A percentile compares a stretch with the other conserved stretches of the same genome.
These are phyloP conservation scores for Acromyrmex charruanus DNA, from an alignment of 1,140 invertebrate species.

Conservation along the genomic window DNA sequence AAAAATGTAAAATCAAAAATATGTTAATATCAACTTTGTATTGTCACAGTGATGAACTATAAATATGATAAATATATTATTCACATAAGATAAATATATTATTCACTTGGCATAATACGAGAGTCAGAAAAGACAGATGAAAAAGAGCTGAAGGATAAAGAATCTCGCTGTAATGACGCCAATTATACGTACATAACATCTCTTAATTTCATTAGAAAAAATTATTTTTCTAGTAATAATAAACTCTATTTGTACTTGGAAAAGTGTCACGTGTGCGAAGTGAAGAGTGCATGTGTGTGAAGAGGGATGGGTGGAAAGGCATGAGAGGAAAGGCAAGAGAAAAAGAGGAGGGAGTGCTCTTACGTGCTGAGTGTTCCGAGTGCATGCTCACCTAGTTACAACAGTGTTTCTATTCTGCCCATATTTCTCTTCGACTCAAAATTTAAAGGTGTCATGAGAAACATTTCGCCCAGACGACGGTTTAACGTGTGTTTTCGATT, in stretches of 20 bases:
- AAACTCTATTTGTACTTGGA: neutral
- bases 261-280: slow-evolving; percentile 62
- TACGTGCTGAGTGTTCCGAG: slow-evolving; percentile 36
- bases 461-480: neutral
- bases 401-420: neutral
- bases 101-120: neutral
- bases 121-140: neutral
- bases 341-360: neutral
- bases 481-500: slow-evolving; percentile 12
- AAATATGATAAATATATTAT: slow-evolving; percentile 1
- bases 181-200: neutral
- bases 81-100: neutral
- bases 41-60: neutral
- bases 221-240: neutral
- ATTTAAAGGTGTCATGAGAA: neutral
- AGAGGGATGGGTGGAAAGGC: neutral
- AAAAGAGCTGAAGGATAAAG: neutral
- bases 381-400: slow-evolving; percentile 61
- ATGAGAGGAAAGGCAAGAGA: slow-evolving; percentile 17
- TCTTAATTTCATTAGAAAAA: neutral
- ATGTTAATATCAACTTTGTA: neutral
- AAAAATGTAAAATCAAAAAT: neutral
- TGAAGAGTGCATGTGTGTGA: slow-evolving; percentile 13
- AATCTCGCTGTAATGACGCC: neutral
- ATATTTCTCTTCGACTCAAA: slow-evolving; percentile 25